Conservation (phyloP, 1,140 invertebrate genomes). For the Danaus melanippus region DNA sequence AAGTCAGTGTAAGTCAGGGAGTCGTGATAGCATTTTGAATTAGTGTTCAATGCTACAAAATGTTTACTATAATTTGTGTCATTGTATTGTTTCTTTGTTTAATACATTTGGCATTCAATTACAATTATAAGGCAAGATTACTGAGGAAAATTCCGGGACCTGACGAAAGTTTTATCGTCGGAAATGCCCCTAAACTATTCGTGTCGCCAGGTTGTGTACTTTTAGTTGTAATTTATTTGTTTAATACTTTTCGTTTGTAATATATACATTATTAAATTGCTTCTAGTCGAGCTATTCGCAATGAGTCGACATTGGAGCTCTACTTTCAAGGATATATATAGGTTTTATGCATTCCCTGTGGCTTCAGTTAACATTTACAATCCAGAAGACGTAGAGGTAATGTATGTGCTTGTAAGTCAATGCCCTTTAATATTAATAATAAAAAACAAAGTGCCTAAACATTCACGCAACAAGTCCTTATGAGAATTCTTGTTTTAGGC, state of each 20-base stretch:
- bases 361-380: slow-evolving; percentile 34
- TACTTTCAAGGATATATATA: slow-evolving; percentile 22
- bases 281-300: slow-evolving; percentile 33
- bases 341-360: slow-evolving; percentile 30
- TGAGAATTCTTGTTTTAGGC: too few relatives aligned
- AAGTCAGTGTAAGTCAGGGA: background rate
- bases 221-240: background rate
- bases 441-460: too few relatives aligned
- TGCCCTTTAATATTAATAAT: too few relatives aligned
- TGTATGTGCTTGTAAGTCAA: background rate
- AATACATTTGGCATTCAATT: slow-evolving; percentile 19
- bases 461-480: too few relatives aligned
- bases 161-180: slow-evolving; percentile 13
- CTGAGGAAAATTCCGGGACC: slow-evolving; percentile 18
- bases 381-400: slow-evolving; percentile 45
- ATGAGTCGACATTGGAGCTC: slow-evolving; percentile 17
- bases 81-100: slow-evolving; percentile 7
- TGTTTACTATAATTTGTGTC: slow-evolving; percentile 3
- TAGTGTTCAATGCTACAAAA: background rate
- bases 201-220: slow-evolving; percentile 18
- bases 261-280: background rate
- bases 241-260: background rate
- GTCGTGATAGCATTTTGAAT: background rate
- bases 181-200: slow-evolving; percentile 13
- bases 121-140: slow-evolving; percentile 16